Conservation (phyloP, 2,113 vertebrate species). For the Lepus europaeus region DNA sequence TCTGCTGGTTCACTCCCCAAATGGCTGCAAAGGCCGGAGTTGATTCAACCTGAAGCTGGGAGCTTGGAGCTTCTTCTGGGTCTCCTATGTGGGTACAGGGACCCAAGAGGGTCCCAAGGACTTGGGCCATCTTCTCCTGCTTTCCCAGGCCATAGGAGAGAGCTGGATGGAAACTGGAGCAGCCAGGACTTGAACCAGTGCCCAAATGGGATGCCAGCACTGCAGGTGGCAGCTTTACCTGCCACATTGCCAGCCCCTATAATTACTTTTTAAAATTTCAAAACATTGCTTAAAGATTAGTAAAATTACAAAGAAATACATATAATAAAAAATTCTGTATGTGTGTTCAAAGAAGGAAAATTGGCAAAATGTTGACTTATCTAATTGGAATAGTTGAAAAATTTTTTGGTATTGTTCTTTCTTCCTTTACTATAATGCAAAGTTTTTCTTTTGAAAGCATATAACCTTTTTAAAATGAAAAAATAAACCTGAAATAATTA, state of each 20-base stretch:
- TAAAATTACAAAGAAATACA: background rate
- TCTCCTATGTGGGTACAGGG: too few species aligned
- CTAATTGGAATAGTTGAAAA: background rate
- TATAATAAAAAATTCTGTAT: background rate
- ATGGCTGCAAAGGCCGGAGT: too few species aligned
- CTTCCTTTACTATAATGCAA: background rate
- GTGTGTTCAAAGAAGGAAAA: slow-evolving; percentile 6
- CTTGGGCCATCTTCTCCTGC: too few species aligned
- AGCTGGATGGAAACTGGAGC: too few species aligned
- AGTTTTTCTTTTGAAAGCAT: background rate
- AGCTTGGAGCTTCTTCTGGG: too few species aligned
- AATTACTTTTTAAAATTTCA: background rate
- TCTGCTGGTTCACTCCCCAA: too few species aligned
- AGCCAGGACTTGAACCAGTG: too few species aligned
- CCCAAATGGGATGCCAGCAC: too few species aligned
- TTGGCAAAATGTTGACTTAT: background rate
- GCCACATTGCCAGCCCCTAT: background rate
- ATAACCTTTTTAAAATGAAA: slow-evolving; percentile 16
- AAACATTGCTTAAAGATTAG: background rate
- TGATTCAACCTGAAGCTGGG: too few species aligned
- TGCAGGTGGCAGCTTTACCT: too few species aligned
- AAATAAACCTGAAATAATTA: slow-evolving; percentile 48
- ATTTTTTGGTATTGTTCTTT: background rate
- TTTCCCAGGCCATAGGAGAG: too few species aligned
- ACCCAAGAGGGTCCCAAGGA: too few species aligned